These are phyloP conservation scores for Epizoanthus stellaris DNA, from an alignment of 92 coral and sea anemone genomes.

Conservation along the genomic window DNA sequence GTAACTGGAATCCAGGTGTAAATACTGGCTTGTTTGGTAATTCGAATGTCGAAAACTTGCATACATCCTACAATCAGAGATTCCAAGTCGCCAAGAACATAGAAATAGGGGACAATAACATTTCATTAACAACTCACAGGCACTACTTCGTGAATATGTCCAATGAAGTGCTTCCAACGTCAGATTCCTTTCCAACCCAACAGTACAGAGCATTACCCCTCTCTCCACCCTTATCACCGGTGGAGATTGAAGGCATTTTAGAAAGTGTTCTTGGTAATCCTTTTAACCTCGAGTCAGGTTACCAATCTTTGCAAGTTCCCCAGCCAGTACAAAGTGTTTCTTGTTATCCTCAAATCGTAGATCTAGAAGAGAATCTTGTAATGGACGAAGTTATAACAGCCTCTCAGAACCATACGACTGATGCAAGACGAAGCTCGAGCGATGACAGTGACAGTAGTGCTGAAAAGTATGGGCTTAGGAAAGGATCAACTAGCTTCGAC, in stretches of 20 bases:
- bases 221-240: neutral
- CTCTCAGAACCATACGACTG: neutral
- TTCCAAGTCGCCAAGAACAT: too few species aligned
- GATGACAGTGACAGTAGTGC: neutral
- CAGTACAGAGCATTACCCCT: neutral
- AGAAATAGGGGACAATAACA: neutral
- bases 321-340: neutral
- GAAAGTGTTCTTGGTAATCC: neutral
- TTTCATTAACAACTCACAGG: neutral
- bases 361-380: neutral
- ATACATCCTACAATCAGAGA: neutral
- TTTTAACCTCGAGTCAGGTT: neutral
- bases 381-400: neutral
- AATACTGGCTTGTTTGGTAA: neutral
- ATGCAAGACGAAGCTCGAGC: neutral
- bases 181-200: neutral
- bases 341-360: neutral
- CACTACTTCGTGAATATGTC: neutral
- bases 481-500: neutral
- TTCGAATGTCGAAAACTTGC: conserved; percentile 1
- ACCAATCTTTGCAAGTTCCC: neutral
- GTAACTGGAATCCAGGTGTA: neutral
- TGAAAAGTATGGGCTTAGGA: neutral
- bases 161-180: neutral
- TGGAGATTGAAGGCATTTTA: neutral